Evolutionary conservation across 2,797 vertebrate genomes (phyloP), one percentile per base, ranked within the genome.

Genomic region (Limosa lapponica): DNA sequence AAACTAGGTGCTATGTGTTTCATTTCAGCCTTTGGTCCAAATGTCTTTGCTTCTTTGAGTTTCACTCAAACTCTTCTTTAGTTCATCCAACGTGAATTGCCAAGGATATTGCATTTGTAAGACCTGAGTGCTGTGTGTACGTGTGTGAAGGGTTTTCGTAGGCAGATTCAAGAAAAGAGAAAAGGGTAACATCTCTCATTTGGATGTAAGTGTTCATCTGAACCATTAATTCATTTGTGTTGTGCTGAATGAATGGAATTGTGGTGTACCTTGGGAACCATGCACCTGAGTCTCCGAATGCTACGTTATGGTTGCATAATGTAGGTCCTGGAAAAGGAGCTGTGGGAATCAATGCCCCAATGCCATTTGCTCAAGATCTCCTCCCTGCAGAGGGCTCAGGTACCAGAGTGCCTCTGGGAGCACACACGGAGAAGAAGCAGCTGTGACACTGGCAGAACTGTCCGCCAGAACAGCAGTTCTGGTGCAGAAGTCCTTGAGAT

Each of bases 21-120:
- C n/a, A 79, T 93, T 94, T 93, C 70, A 85, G 46, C 77, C 67
- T 96, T 89, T 94, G 74, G 57, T 84, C 82, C 89, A 70, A 70
- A 89, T 87, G 61, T 79, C 64, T 95, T 95, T 91, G 49, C 51
- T 97, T 85, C 87, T 87, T 16, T 82, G 82, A 65, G 30, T 82
- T 91, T 95, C 82, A 79, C 43, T 92, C 79, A 83, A 84, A 70
- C 65, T 95, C 59, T 71, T 75, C 69, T 93, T 96, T 77, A 36
- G 57, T 85, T 91, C 19, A 36, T 34, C 83, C 93, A 89, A 22
- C 19, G 7, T 6, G 11, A 32, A 48, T 41, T 0, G 1, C 30
- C n/a, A 81, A 81, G 81, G 43, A 64, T 32, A n/a, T 13, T 27
- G 8, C 9, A 14, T 74, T 88, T 57, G 10, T 36, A 65, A 61